A percentile compares a stretch with the other conserved stretches of the same genome.
phyloP scores from a whole-genome alignment of 2,113 vertebrate genomes.

The Tetrao urogallus region DNA sequence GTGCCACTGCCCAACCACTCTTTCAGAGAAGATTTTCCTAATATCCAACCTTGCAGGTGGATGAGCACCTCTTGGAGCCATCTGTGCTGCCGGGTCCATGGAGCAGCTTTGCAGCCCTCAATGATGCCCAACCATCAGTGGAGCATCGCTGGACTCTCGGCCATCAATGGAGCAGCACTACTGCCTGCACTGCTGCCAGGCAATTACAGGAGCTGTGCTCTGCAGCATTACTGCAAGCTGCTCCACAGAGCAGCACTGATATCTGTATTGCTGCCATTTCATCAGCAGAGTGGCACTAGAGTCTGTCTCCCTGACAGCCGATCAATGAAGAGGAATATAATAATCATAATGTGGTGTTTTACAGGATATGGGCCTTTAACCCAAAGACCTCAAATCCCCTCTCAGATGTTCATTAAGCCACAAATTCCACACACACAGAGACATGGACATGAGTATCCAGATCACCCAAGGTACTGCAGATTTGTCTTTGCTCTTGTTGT shows the following conservation, averaged over 20 bases:
- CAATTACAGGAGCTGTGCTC: background rate
- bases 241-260: background rate
- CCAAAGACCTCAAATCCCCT: background rate
- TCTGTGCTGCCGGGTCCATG: background rate
- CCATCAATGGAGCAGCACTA: background rate
- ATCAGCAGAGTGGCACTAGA: background rate
- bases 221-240: background rate
- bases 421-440: fast-evolving
- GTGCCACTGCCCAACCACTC: no score
- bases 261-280: background rate
- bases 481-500: background rate
- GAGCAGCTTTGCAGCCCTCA: background rate
- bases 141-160: background rate
- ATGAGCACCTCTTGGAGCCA: background rate
- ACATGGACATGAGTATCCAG: background rate
- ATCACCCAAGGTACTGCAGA: background rate
- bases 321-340: background rate
- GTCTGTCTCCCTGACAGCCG: constrained; percentile 28
- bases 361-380: constrained; percentile 16
- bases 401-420: background rate
- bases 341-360: background rate
- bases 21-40: no score
- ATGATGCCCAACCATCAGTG: fast-evolving
- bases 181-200: background rate
- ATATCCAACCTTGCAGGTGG: background rate